phyloP scores from a whole-genome alignment of 2,797 vertebrate genomes.

The Numenius phaeopus region DNA sequence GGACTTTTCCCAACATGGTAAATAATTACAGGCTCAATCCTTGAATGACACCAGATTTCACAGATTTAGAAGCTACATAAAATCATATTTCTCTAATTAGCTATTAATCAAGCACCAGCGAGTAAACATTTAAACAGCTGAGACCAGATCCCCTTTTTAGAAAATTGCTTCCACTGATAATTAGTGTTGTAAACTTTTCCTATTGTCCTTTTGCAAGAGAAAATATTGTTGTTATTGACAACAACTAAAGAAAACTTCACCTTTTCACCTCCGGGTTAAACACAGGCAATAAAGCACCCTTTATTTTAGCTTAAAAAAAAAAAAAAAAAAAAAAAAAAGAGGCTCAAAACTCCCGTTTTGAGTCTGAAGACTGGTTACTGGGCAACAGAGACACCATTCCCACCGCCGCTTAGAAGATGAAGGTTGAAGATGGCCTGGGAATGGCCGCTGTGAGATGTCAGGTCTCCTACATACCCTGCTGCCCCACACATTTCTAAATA shows the following conservation, averaged over 20 bases:
- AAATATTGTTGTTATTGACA: not conserved
- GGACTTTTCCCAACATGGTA: not conserved
- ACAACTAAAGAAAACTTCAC: not conserved
- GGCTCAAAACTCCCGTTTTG: not conserved
- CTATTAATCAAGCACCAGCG: slow-evolving; percentile 32
- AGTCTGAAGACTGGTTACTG: not conserved
- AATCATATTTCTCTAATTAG: slow-evolving; percentile 36
- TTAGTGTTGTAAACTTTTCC: not conserved
- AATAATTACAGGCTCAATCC: slow-evolving; percentile 8
- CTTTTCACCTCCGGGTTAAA: not conserved
- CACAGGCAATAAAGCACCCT: not conserved
- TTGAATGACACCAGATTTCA: slow-evolving; percentile 40
- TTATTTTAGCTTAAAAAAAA: not conserved
- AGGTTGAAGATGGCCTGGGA: not conserved
- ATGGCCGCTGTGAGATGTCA: not conserved
- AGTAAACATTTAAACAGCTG: slow-evolving; percentile 53
- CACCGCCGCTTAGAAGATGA: not conserved
- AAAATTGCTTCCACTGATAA: not conserved
- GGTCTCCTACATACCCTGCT: not conserved
- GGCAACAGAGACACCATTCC: not conserved
- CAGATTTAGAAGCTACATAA: slow-evolving; percentile 13
- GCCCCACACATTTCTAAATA: not conserved
- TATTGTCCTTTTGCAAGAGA: not conserved
- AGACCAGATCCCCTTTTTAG: not conserved
- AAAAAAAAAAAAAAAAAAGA: not conserved